These are phyloP conservation scores for Ariopsis seemanni DNA, from an alignment of 2,113 vertebrate genomes.

Conservation along the genomic window DNA sequence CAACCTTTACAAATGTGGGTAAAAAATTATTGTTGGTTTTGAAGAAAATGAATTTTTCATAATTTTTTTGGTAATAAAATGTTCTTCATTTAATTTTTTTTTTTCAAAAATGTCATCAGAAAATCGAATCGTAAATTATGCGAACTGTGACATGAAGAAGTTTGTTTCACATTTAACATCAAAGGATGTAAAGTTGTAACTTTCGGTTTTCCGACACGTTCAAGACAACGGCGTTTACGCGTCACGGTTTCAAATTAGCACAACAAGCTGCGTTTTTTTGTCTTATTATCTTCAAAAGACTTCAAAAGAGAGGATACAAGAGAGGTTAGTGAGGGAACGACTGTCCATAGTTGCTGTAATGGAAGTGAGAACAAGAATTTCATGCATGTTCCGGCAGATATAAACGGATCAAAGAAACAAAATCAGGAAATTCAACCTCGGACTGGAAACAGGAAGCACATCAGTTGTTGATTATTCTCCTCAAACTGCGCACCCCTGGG, in stretches of 20 bases:
- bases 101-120: no score
- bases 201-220: neutral
- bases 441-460: neutral
- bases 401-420: no score
- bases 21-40: no score
- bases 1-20: no score
- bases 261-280: no score
- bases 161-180: neutral
- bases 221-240: neutral
- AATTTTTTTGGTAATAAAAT: no score
- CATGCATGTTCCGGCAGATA: neutral
- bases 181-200: neutral
- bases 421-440: neutral
- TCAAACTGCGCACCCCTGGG: neutral
- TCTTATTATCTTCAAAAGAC: neutral
- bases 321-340: neutral
- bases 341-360: neutral
- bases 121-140: no score
- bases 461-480: neutral
- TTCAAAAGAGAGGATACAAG: neutral
- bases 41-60: no score
- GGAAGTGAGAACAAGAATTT: neutral
- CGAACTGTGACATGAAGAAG: neutral
- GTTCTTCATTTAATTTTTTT: no score
- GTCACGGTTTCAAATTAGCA: no score